Base-by-base conservation (phyloP, 2,888 invertebrate genomes). In the Drosophila planitibia region DNA sequence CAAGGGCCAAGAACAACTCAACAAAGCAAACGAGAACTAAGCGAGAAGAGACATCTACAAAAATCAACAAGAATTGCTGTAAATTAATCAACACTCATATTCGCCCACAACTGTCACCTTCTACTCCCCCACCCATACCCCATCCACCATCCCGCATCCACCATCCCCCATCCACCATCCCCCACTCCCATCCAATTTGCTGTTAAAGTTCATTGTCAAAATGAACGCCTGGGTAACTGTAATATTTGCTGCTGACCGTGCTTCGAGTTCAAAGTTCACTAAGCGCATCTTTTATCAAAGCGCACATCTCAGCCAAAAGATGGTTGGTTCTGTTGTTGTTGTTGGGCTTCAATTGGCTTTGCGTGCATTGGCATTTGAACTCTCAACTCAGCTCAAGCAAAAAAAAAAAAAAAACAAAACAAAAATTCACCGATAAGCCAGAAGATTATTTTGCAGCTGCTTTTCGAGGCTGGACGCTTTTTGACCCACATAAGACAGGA, bases 291-390 rank as follows among this genome's bases (percentile, higher is more conserved):
- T 73, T 74, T 85, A 88, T 85, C 90, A 70, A 79, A 69, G 66
- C 65, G 65, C 70, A 62, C 85, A 87, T 87, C 88, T 84, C 67
- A 52, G 53, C 33, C 62, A 59, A 51, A 47, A 74, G 60, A 68
- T 70, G 61, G 28, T 28, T 33, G 33, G 35, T 14, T 35, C 35
- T 70, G 41, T 25, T 59, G 47, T 39, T 57, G 59, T 65, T 65
- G 47, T 37, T 70, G 69, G 59, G 51, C 62, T 54, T 63, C 69
- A 79, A 82, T 84, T 75, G 65, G 62, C 60, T 79, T 67, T 71
- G 74, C 86, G 85, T 85, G 79, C 85, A 81, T 85, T 85, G 90
- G 30, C 85, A 76, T 85, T 90, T 85, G 90, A 85, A 90, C 85
- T 70, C 74, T 4, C 9, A 58, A 33, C 32, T 37, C 58, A 47